Evolutionary conservation across 2,113 vertebrate genomes (phyloP).

Genomic region (Sander lucioperca): DNA sequence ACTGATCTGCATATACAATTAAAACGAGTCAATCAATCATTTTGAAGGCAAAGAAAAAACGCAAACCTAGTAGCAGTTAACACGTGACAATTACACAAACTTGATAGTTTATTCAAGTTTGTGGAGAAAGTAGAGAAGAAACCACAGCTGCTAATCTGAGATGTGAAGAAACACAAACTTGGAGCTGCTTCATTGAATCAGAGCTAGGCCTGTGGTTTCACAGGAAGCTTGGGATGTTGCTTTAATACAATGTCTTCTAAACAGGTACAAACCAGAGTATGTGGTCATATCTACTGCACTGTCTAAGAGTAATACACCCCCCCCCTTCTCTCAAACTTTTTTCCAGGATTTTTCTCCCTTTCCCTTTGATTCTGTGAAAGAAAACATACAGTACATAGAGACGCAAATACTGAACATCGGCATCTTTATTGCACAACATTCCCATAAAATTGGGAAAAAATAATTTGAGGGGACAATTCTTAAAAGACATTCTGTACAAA

Average conservation of each 20-base stretch:
- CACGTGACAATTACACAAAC: neutral
- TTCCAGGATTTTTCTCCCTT: neutral
- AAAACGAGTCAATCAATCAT: neutral
- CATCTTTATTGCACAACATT: constrained; percentile 99
- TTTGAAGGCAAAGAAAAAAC: neutral
- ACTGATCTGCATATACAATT: neutral
- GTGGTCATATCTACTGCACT: neutral
- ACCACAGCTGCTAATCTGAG: constrained; percentile 24
- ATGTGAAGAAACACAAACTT: constrained; percentile 1
- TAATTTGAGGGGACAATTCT: constrained; percentile 88
- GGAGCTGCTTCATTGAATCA: neutral
- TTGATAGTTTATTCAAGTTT: constrained; percentile 6
- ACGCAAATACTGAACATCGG: constrained; percentile 65
- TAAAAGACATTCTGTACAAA: constrained; percentile 95
- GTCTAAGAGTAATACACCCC: neutral
- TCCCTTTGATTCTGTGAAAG: constrained; percentile 6
- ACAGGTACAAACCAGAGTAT: constrained; percentile 10
- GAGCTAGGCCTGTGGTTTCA: neutral
- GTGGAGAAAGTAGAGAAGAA: constrained; percentile 4
- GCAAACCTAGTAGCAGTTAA: neutral
- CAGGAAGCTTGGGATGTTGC: constrained; percentile 1
- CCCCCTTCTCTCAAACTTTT: neutral
- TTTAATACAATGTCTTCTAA: constrained; percentile 4
- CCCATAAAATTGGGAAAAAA: constrained; percentile 97
- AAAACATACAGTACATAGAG: neutral